Evolutionary conservation across 2,797 vertebrate genomes (phyloP).

Genomic region (Schizopygopsis malacanthus): DNA sequence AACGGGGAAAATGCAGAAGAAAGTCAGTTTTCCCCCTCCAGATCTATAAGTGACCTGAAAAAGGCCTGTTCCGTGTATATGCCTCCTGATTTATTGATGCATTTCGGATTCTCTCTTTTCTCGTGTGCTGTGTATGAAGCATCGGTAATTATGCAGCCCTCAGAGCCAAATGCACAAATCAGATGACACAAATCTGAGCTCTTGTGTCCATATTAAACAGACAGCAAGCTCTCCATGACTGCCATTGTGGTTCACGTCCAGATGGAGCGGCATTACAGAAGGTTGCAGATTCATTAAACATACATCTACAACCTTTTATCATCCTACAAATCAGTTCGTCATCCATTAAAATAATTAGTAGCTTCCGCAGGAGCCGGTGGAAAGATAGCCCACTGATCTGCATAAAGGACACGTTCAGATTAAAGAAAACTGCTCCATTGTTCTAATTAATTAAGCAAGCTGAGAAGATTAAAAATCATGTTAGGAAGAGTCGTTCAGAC

Average conservation of each 20-base stretch:
- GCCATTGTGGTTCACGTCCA: constrained; percentile 43
- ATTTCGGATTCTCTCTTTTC: constrained; percentile 38
- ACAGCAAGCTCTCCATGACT: constrained; percentile 12
- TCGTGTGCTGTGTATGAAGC: constrained; percentile 19
- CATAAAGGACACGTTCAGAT: constrained; percentile 41
- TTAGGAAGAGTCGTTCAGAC: constrained; percentile 30
- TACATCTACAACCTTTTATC: constrained; percentile 51
- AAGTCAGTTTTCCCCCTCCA: constrained; percentile 69
- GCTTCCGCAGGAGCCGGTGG: background rate
- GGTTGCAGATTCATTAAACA: constrained; percentile 51
- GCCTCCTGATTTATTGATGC: constrained; percentile 50
- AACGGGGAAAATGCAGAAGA: constrained; percentile 70
- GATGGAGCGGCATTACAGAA: constrained; percentile 37
- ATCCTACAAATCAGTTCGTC: constrained; percentile 51
- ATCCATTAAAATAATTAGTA: constrained; percentile 53
- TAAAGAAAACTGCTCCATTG: constrained; percentile 42
- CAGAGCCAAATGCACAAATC: constrained; percentile 29
- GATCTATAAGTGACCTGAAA: constrained; percentile 76
- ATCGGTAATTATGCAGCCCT: constrained; percentile 43
- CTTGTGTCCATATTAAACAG: constrained; percentile 49
- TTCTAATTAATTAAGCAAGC: constrained; percentile 54
- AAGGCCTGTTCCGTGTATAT: constrained; percentile 69
- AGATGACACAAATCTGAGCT: constrained; percentile 8
- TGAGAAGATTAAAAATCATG: constrained; percentile 51
- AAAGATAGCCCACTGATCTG: constrained; percentile 40